Base-by-base conservation (phyloP, 2,113 vertebrate genomes). In the Brachyistius frenatus region DNA sequence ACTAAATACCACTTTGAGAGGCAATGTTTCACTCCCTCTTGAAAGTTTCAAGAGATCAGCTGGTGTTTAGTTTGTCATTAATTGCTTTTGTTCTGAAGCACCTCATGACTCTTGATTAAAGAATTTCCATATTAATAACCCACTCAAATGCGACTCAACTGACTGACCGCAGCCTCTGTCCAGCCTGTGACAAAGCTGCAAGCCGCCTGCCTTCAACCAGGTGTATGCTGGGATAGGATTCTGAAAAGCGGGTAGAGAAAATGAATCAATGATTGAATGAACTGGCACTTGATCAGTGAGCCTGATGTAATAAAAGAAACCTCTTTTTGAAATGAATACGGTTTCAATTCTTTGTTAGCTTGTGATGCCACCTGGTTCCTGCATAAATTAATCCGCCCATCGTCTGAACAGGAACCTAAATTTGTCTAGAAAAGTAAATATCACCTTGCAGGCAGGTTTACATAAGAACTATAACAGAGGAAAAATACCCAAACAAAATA, bases 281-380 rank as follows among this genome's bases (percentile, higher is more conserved):
- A 54, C 32, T 72, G 56, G 13, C 31, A 74, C 85, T 78, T 79
- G 60, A 86, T 83, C 71, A 73, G 35, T 15, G 46, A 46, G 44
- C 55, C 30, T 0, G 31, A 78, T 82, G 44, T 57, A 62, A 81
- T 63, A 73, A 65, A 77, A 37, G 52, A 72, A 78, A 66, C 69
- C 11, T 54, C 37, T n/a, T 50, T 71, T 66, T 41, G 37, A 66
- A 84, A 77, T 55, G 36, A 69, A 69, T 83, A 50, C 57, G 39
- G 57, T 71, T 82, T 79, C 71, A 73, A 55, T 80, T 61, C 55
- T 69, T 67, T 66, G 54, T 61, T 31, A 65, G 56, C 55, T 52
- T 66, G 58, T 49, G 72, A 55, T 52, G 75, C 77, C 82, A 80
- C 78, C 80, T 78, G 85, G 57, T 67, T 86, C 73, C 56, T 80